Evolutionary conservation across 2,113 vertebrate genomes (phyloP).

Genomic region (Rhizomys pruinosus): DNA sequence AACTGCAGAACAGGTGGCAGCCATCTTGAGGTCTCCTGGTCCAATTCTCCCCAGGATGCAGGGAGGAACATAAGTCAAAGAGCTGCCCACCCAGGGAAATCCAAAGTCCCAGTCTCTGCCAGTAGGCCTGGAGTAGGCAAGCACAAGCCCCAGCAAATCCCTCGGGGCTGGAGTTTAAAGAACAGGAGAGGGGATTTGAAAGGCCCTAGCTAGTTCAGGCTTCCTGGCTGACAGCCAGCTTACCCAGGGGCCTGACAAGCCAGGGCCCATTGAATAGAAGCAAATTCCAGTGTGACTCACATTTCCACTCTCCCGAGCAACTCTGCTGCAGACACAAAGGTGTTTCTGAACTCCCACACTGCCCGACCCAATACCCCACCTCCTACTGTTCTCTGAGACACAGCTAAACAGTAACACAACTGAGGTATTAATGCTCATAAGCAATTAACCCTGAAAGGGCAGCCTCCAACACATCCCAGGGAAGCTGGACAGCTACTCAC

Average conservation of each 20-base stretch:
- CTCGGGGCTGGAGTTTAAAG: background rate
- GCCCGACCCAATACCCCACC: background rate
- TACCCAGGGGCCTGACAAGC: constrained; percentile 55
- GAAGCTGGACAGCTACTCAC: background rate
- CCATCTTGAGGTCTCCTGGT: background rate
- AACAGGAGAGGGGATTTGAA: constrained; percentile 3
- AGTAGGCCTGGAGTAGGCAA: background rate
- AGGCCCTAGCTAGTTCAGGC: background rate
- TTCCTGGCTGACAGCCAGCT: constrained; percentile 37
- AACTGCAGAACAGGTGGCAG: background rate
- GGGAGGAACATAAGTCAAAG: background rate
- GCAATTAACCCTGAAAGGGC: background rate
- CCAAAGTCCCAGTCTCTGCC: background rate
- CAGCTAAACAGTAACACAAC: background rate
- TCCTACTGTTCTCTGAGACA: background rate
- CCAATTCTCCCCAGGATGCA: background rate
- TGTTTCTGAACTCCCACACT: background rate
- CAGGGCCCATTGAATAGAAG: constrained; percentile 46
- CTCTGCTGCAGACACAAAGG: constrained; percentile 6
- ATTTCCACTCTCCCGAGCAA: background rate
- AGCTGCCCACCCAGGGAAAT: background rate
- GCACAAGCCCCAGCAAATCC: constrained; percentile 10
- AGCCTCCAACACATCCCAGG: background rate
- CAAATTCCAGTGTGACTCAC: constrained; percentile 50
- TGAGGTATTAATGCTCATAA: background rate